Base-by-base conservation (phyloP, 2,888 invertebrate species). In the Dryocosmus kuriphilus region DNA sequence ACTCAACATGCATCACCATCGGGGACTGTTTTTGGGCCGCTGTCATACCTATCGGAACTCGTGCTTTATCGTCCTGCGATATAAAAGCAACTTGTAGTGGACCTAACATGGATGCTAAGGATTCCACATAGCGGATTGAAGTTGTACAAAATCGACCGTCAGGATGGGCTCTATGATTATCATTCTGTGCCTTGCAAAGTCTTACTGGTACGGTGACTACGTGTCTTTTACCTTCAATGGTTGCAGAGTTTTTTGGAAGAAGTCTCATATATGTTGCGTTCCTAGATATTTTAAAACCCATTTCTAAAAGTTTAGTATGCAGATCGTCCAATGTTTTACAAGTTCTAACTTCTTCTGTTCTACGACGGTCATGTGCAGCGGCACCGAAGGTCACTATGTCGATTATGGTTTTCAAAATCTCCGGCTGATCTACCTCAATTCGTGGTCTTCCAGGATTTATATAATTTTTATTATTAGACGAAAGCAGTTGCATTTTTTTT, bases 21-120 rank as follows among this genome's bases (percentile, higher is more conserved):
- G 88, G 88, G 3, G 87, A 86, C 85, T 92, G 91, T 74, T 87
- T 89, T 74, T 90, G 89, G 76, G 89, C 92, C 38, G 91, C 90
- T 60, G 90, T 85, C 41, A 91, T 57, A n/a, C 90, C 90, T 57
- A 91, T 82, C 6, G 90, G 88, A 1, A 91, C 88, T 27, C 88
- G 79, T n/a, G 78, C 73, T 51, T 77, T 57, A 46, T 85, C 83
- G 76, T 87, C 86, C 65, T 86, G 82, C 60, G 78, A 62, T 11
- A 82, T 14, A 76, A 79, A 76, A 73, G n/a, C 38, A 38, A 79
- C 79, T 55, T 86, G 60, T 57, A n/a, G 24, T 27, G 83, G 81
- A n/a, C 85, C 87, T 14, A 86, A 62, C 51, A 87, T 38, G 7
- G 80, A 79, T 38, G 85, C 82, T 11, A 85, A 57, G 55, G 84